A percentile compares a stretch with the other conserved stretches of the same genome.
phyloP scores from a whole-genome alignment of 2,888 invertebrate species.

The Scaptomyza cyrtandrae region DNA sequence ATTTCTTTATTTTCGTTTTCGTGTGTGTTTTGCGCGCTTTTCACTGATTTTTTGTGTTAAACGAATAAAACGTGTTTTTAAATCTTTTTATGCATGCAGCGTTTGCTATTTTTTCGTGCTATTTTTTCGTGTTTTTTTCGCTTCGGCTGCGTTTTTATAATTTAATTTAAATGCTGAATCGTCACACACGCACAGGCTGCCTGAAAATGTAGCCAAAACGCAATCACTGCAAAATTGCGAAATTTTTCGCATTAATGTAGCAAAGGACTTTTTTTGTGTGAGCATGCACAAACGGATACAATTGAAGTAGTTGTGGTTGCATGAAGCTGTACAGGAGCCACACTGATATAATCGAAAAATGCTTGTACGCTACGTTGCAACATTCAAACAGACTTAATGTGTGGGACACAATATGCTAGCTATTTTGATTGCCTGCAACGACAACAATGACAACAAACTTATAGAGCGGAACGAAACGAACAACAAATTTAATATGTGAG shows the following conservation, averaged over 20 bases:
- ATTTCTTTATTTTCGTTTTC: slow-evolving; percentile 21
- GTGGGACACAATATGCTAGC: slow-evolving; percentile 42
- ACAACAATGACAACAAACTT: slow-evolving; percentile 3
- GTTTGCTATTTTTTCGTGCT: slow-evolving; percentile 6
- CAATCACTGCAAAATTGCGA: slow-evolving; percentile 57
- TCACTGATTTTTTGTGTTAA: slow-evolving; percentile 21
- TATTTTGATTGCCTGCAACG: slow-evolving; percentile 27
- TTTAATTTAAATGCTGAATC: slow-evolving; percentile 65
- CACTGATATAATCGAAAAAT: slow-evolving; percentile 43
- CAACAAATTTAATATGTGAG: not conserved
- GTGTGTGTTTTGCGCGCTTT: slow-evolving; percentile 14
- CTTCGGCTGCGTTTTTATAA: slow-evolving; percentile 52
- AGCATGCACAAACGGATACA: slow-evolving; percentile 17
- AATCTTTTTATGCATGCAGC: slow-evolving; percentile 66
- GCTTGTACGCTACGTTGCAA: slow-evolving; percentile 37
- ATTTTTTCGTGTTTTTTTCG: no score
- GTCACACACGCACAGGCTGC: slow-evolving; percentile 32
- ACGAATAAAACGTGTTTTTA: slow-evolving; percentile 34
- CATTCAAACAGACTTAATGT: slow-evolving; percentile 29
- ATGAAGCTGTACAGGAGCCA: slow-evolving; percentile 15
- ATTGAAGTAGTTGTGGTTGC: not conserved
- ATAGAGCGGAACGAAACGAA: not conserved
- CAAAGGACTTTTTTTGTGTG: slow-evolving; percentile 40
- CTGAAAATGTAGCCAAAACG: slow-evolving; percentile 39
- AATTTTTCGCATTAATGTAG: slow-evolving; percentile 61